Base-by-base conservation (phyloP, 2,113 vertebrate genomes). In the Neolamprologus ventralis region DNA sequence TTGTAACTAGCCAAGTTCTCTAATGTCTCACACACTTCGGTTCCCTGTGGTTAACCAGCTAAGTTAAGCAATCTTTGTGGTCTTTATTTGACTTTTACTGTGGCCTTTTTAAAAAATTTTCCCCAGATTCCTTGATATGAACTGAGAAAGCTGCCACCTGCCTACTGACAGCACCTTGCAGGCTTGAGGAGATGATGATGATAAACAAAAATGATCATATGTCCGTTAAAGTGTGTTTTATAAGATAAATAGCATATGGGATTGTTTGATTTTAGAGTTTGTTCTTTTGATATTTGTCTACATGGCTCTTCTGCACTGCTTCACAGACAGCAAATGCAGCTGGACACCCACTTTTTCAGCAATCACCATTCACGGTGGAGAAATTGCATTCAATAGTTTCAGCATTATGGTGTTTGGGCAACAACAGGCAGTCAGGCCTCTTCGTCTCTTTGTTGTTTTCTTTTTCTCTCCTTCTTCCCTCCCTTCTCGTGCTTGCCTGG, bases 121-220 rank as follows among this genome's bases (percentile, higher is more conserved):
- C 33, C 84, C 91, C 94, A 95, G 88, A 92, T 85, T 84, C 90
- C 80, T 85, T 90, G 94, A 94, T 93, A 87, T 90, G 86, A 89
- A 85, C 81, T 81, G 83, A 94, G 86, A 88, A 81, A 88, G 92
- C 94, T 95, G 92, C 91, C 95, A 96, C 95, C 92, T 95, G 90
- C 60, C 80, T 54, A 55, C 71, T 94, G 85, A 85, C 86, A 95
- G 91, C 94, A 95, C 87, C 93, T 93, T 93, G 88, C 95, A 94
- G 94, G 42, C 95, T 63, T 16, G 13, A 81, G 84, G 3, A 68
- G 80, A 81, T 73, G 26, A 86, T 10, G 78, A 91, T 33, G 55
- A 86, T 49, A 57, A 81, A 75, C 45, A 75, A 2, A 47, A 19
- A 49, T 47, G 71, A 47, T 47, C 1, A 75, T 19, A 7, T 75